A percentile compares a stretch with the other conserved stretches of the same genome.
Evolutionary conservation across 2,888 invertebrate species (phyloP).

Genomic region (Cremastobaeus sp.): DNA sequence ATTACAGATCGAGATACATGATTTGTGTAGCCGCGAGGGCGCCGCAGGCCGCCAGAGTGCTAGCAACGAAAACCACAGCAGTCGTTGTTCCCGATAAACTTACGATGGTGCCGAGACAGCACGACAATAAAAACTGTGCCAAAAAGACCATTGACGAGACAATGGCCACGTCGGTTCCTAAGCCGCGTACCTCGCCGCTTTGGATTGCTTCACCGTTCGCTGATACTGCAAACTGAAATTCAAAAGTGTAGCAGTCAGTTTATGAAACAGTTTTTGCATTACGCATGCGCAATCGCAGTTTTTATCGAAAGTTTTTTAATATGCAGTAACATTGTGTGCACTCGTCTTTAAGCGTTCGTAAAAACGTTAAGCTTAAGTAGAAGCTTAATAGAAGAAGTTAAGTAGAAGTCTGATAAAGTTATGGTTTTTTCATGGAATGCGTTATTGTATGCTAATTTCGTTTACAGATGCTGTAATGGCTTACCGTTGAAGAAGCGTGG

Average conservation of each 20-base stretch:
- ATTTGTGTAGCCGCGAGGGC: constrained; percentile 91
- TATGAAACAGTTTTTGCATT: no score
- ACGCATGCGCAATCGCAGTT: no score
- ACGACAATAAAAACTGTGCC: constrained; percentile 93
- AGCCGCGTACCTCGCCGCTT: constrained; percentile 86
- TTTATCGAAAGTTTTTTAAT: no score
- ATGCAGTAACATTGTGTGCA: no score
- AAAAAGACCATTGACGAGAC: constrained; percentile 97
- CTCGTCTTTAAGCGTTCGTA: no score
- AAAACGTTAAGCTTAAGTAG: no score
- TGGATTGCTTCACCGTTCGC: constrained; percentile 80
- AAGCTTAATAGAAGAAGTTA: no score
- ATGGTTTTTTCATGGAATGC: no score
- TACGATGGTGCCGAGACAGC: constrained; percentile 92
- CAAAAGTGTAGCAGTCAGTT: no score
- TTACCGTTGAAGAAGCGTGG: constrained; percentile 93
- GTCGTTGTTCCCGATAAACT: constrained; percentile 89
- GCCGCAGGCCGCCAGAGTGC: constrained; percentile 90
- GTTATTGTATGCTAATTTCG: no score
- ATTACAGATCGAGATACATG: constrained; percentile 91
- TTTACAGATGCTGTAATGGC: constrained; percentile 1
- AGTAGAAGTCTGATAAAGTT: no score
- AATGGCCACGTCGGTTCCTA: constrained; percentile 96
- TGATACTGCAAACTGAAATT: constrained; percentile 83
- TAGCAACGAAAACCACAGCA: constrained; percentile 91